These are phyloP conservation scores for Cephalopachus bancanus DNA, from an alignment of 2,797 vertebrate genomes.

Conservation along the genomic window DNA sequence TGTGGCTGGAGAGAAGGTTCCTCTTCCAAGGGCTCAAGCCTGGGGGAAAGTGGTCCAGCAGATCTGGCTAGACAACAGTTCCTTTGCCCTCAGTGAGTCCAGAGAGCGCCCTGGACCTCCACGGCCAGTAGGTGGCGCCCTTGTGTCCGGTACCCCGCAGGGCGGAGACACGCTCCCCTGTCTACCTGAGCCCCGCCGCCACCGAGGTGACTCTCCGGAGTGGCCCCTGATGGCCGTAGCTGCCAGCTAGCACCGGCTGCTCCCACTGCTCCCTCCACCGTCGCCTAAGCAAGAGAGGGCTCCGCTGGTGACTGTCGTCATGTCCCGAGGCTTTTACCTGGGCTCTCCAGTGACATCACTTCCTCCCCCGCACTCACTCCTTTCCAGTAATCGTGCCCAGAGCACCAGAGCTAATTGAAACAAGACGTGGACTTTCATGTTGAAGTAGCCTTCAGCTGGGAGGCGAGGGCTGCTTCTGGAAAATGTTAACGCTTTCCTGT, in stretches of 20 bases:
- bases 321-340: slow-evolving; percentile 37
- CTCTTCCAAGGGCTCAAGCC: not conserved
- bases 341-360: slow-evolving; percentile 70
- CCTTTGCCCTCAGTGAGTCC: not conserved
- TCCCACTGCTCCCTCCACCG: not conserved
- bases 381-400: slow-evolving; percentile 75
- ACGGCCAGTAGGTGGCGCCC: not conserved
- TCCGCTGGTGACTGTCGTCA: slow-evolving; percentile 47
- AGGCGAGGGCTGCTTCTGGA: slow-evolving; percentile 82
- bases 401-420: slow-evolving; percentile 76
- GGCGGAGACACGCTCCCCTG: not conserved
- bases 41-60: not conserved
- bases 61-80: not conserved
- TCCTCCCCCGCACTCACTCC: slow-evolving; percentile 59
- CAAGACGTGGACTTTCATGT: slow-evolving; percentile 61
- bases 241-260: not conserved
- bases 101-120: not conserved
- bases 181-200: not conserved
- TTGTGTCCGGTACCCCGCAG: not conserved
- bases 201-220: not conserved
- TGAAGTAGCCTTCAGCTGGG: slow-evolving; percentile 70
- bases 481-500: slow-evolving; percentile 88
- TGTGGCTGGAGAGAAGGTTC: not conserved
- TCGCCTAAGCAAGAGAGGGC: slow-evolving; percentile 5
- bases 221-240: not conserved